Evolutionary conservation across 2,888 invertebrate species (phyloP), one percentile per base, ranked within the genome.

Genomic region (Andrena marginata): DNA sequence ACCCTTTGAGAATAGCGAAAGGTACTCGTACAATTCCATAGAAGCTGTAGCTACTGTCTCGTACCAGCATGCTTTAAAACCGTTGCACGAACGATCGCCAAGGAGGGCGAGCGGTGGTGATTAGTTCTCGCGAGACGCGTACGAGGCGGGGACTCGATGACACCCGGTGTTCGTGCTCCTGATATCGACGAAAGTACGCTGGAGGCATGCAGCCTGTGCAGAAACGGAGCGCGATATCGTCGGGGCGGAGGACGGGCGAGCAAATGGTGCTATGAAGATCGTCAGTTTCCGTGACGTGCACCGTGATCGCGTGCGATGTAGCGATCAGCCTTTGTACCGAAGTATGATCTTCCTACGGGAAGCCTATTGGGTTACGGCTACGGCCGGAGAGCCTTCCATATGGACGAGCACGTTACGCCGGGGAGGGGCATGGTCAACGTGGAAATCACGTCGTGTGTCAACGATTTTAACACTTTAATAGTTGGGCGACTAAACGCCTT

Each of bases 261-360:
- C 91, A 90, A 91, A 92, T 90, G 89, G 89, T 89, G 89, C 91
- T 90, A 92, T 91, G 89, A 92, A 90, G 91, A 92, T 92, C 92
- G 92, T 94, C 93, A 92, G 88, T 90, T 91, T 90, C 87, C 86
- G 88, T 93, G 93, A 94, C 93, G 91, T 92, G 89, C 85, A 83
- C 85, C 91, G 86, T 93, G 93, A 94, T 94, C 93, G 93, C 93
- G 92, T 91, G 93, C 93, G 93, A 94, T 93, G 93, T 92, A 91
- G 91, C 93, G 94, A 93, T 93, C 92, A 93, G 91, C 91, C 90
- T 92, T 94, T 93, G 92, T 93, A 91, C 89, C 89, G 80, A 91
- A 92, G 92, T 90, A 91, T 92, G 93, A 94, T 94, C 92, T 92
- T 92, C 91, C 90, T 91, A 89, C 89, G 91, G 90, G 91, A 92